Evolutionary conservation across 2,888 invertebrate species (phyloP).

Genomic region (Rhingia rostrata): DNA sequence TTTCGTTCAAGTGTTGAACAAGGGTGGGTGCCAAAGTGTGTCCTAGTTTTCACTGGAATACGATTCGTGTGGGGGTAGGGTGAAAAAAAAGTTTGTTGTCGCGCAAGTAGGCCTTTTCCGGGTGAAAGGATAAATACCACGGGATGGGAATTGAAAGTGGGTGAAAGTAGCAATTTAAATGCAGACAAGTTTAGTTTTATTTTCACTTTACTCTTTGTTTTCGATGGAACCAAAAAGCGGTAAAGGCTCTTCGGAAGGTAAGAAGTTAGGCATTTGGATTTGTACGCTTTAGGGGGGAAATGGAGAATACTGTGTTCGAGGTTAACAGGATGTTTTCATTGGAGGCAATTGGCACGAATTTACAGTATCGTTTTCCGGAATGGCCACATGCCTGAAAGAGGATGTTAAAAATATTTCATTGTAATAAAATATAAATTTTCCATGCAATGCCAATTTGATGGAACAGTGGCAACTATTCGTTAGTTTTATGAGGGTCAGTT

Average conservation of each 20-base stretch:
- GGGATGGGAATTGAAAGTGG: not conserved
- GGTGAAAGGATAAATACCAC: not conserved
- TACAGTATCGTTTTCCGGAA: slow-evolving; percentile 20
- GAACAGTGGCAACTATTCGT: not conserved
- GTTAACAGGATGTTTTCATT: slow-evolving; percentile 41
- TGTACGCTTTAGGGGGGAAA: not conserved
- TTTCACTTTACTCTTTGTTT: slow-evolving; percentile 11
- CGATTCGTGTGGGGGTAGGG: not conserved
- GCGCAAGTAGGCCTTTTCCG: slow-evolving; percentile 20
- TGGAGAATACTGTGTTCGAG: slow-evolving; percentile 21
- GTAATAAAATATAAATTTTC: slow-evolving; percentile 39
- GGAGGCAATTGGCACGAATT: slow-evolving; percentile 51
- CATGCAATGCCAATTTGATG: slow-evolving; percentile 22
- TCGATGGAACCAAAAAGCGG: not conserved
- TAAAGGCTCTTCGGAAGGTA: slow-evolving; percentile 1
- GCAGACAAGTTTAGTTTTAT: slow-evolving; percentile 32
- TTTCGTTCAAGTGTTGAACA: not conserved
- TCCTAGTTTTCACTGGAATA: slow-evolving; percentile 35
- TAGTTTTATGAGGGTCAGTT: not conserved
- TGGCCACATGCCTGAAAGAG: not conserved
- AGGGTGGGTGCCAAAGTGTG: slow-evolving; percentile 11
- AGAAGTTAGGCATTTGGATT: slow-evolving; percentile 7
- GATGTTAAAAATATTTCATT: slow-evolving; percentile 32
- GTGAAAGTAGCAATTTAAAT: slow-evolving; percentile 54
- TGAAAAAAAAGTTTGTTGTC: slow-evolving; percentile 16